phyloP scores from a whole-genome alignment of 2,113 vertebrate species.

The Alaudala cheleensis region DNA sequence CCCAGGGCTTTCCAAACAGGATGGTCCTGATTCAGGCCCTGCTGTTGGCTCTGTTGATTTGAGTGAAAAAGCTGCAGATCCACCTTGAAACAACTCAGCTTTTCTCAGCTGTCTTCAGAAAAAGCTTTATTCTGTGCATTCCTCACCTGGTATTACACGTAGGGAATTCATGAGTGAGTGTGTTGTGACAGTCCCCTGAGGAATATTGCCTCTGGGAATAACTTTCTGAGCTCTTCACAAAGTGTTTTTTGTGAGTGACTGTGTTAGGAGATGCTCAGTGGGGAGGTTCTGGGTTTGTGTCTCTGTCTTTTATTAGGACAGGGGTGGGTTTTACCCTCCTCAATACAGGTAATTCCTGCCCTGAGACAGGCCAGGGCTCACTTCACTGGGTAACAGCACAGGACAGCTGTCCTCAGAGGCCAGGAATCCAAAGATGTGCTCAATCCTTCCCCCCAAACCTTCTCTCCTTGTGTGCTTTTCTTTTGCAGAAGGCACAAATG shows the following conservation, averaged over 20 bases:
- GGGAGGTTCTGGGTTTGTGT: background rate
- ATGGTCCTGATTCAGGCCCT: background rate
- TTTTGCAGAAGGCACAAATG: background rate
- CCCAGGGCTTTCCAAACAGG: slow-evolving; percentile 42
- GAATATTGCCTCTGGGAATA: background rate
- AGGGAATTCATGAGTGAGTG: background rate
- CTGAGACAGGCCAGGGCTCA: background rate
- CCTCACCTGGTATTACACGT: background rate
- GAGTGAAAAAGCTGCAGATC: background rate
- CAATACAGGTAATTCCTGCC: background rate
- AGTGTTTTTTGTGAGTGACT: background rate
- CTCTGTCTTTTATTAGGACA: background rate
- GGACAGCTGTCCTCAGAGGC: background rate
- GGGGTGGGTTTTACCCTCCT: background rate
- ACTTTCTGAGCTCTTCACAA: background rate
- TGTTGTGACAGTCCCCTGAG: background rate
- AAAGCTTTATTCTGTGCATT: background rate
- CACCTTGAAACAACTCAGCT: background rate
- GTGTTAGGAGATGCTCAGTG: background rate
- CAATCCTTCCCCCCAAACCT: background rate
- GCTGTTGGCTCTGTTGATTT: background rate
- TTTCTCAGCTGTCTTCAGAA: background rate
- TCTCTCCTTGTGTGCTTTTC: background rate
- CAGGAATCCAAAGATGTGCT: background rate
- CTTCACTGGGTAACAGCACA: background rate